Evolutionary conservation across 1,140 invertebrate species (phyloP).

Genomic region (Euura lappo): DNA sequence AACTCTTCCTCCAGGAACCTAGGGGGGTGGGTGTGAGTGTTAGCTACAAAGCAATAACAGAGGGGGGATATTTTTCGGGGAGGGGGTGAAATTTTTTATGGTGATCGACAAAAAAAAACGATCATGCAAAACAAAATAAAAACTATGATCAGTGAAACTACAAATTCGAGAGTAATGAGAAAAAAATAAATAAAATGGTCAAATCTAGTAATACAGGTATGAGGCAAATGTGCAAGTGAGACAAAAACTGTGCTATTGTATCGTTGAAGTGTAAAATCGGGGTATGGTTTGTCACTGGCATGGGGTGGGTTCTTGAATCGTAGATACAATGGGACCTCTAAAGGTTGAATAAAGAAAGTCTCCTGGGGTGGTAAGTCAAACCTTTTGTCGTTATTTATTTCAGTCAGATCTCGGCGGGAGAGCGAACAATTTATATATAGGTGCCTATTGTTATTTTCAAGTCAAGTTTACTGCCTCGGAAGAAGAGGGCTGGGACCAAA

Average conservation of each 20-base stretch:
- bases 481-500: background rate
- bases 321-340: background rate
- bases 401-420: background rate
- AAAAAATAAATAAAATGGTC: background rate
- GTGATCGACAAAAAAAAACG: too few species aligned
- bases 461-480: background rate
- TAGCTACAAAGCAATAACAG: conserved; percentile 55
- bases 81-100: too few species aligned
- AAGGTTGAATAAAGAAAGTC: conserved; percentile 7
- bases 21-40: conserved; percentile 55
- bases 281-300: background rate
- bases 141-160: background rate
- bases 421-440: background rate
- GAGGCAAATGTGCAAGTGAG: background rate
- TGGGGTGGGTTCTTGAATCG: background rate
- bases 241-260: conserved; percentile 6
- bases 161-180: background rate
- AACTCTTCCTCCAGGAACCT: conserved; percentile 38
- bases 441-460: background rate
- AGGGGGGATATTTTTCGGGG: background rate
- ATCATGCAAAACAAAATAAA: too few species aligned
- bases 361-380: conserved; percentile 6
- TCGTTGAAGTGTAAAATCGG: background rate
- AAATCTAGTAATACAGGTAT: too few species aligned
- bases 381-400: conserved; percentile 5